Percentiles rank a stretch among this genome's conserved stretches.
phyloP scores from a whole-genome alignment of 2,113 vertebrate genomes.

The Rattus rattus region DNA sequence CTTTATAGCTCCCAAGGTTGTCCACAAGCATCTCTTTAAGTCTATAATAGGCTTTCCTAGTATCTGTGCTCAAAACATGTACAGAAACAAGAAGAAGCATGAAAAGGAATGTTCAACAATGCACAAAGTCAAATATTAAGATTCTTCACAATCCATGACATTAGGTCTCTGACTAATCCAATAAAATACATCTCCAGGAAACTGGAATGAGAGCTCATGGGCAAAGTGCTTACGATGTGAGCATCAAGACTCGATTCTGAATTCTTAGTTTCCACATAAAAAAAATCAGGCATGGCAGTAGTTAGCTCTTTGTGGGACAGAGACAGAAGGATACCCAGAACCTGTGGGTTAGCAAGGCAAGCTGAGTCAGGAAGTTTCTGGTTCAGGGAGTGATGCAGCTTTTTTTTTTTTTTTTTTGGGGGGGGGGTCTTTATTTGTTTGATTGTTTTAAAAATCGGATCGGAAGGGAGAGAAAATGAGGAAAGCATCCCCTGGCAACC shows the following conservation, averaged over 20 bases:
- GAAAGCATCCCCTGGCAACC: not conserved
- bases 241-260: not conserved
- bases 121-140: not conserved
- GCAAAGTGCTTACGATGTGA: not conserved
- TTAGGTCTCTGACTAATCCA: not conserved
- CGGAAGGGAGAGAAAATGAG: not conserved
- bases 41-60: not conserved
- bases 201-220: not conserved
- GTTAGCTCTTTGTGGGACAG: not conserved
- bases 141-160: not conserved
- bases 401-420: too few species aligned
- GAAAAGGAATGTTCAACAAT: not conserved
- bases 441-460: too few species aligned
- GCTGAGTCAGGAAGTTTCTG: not conserved
- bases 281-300: not conserved
- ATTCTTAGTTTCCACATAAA: not conserved
- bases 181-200: not conserved
- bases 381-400: not conserved
- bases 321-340: not conserved
- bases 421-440: too few species aligned
- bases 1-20: not conserved
- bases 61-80: not conserved
- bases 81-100: not conserved
- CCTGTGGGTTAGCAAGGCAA: not conserved
- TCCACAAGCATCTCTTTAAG: not conserved